phyloP scores from a whole-genome alignment of 2,797 vertebrate species.

The Monodelphis domestica region DNA sequence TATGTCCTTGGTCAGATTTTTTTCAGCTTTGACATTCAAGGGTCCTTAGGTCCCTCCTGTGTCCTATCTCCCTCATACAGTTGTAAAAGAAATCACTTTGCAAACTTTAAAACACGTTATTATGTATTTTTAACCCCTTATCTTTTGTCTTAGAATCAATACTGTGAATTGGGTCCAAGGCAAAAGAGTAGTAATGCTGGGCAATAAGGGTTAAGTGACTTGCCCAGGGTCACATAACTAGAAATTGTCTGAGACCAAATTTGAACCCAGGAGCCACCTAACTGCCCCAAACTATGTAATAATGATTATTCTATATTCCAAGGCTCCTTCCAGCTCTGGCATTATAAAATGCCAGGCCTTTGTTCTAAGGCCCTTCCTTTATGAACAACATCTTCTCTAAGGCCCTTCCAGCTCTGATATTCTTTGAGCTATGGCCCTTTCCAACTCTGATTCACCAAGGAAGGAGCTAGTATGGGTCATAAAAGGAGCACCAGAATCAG shows the following conservation, averaged over 20 bases:
- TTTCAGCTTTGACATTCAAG: not conserved
- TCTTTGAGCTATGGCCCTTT: too few species aligned
- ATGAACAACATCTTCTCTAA: too few species aligned
- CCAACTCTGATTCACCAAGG: not conserved
- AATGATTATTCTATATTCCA: not conserved
- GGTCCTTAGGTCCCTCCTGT: not conserved
- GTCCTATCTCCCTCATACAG: not conserved
- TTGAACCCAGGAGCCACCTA: not conserved
- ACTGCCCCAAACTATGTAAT: not conserved
- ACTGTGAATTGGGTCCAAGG: too few species aligned
- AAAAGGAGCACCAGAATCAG: not conserved
- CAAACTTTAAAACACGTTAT: too few species aligned
- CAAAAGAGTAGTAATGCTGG: too few species aligned
- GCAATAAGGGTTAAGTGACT: not conserved
- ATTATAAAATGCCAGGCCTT: not conserved
- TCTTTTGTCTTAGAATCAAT: too few species aligned
- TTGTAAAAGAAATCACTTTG: too few species aligned
- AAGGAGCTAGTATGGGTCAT: not conserved
- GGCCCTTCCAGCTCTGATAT: not conserved
- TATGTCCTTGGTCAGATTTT: not conserved
- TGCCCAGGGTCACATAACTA: not conserved
- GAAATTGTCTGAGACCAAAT: not conserved
- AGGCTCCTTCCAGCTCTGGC: not conserved
- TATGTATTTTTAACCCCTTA: too few species aligned
- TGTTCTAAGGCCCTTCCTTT: too few species aligned